Evolutionary conservation across 2,888 invertebrate genomes (phyloP).

Genomic region (Carcina quercana): DNA sequence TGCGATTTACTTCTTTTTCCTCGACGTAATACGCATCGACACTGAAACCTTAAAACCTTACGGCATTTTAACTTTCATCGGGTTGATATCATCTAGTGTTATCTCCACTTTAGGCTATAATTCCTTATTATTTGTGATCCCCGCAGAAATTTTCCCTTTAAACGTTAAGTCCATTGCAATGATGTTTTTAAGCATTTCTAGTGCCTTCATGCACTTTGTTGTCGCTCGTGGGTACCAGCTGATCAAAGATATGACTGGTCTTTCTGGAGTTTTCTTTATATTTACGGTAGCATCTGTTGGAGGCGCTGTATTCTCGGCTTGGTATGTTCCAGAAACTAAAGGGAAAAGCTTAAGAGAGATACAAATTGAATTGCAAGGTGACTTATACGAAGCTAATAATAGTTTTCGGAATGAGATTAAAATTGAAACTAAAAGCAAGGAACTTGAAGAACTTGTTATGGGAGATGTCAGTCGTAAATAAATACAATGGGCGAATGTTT

Average conservation of each 20-base stretch:
- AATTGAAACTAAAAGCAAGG: not conserved
- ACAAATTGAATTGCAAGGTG: conserved; percentile 63
- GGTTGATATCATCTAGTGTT: conserved; percentile 41
- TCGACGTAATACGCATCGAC: conserved; percentile 31
- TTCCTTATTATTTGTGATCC: conserved; percentile 56
- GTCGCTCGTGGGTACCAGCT: conserved; percentile 67
- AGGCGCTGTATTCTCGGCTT: conserved; percentile 59
- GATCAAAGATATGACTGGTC: conserved; percentile 56
- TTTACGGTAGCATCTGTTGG: conserved; percentile 53
- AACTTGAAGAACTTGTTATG: conserved; percentile 1
- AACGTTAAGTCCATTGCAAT: conserved; percentile 72
- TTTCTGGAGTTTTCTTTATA: conserved; percentile 61
- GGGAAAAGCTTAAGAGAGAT: conserved; percentile 73
- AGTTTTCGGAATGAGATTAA: conserved; percentile 19
- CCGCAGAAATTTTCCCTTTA: conserved; percentile 72
- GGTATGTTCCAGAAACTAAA: conserved; percentile 72
- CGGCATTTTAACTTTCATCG: conserved; percentile 49
- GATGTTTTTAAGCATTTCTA: conserved; percentile 54
- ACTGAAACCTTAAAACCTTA: conserved; percentile 27
- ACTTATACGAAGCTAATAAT: conserved; percentile 31
- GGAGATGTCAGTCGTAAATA: no score
- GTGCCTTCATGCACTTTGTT: conserved; percentile 57
- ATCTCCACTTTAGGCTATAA: conserved; percentile 53
- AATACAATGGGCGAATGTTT: no score
- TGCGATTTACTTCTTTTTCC: conserved; percentile 49